Evolutionary conservation across 1,140 invertebrate species (phyloP).

Genomic region (Calliopsis andreniformis): DNA sequence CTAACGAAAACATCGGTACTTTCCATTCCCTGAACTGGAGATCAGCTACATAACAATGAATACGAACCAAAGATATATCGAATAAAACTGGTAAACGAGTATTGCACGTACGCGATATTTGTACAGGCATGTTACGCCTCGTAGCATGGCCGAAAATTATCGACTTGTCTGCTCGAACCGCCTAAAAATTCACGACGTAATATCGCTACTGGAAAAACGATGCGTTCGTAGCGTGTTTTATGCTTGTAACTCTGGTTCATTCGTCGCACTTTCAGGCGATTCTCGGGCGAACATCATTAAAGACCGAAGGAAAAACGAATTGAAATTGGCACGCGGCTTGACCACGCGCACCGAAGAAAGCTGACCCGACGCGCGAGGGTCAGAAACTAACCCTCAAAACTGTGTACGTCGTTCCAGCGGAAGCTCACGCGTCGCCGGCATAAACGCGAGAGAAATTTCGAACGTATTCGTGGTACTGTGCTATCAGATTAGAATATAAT

Average conservation of each 20-base stretch:
- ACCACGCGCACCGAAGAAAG: slow-evolving; percentile 66
- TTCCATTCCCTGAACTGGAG: not conserved
- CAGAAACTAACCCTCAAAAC: slow-evolving; percentile 67
- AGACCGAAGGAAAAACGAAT: not conserved
- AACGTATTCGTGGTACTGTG: not conserved
- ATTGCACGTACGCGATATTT: not conserved
- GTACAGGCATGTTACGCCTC: not conserved
- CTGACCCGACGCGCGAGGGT: slow-evolving; percentile 53
- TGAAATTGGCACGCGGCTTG: slow-evolving; percentile 29
- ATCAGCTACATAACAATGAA: not conserved
- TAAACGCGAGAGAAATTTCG: not conserved
- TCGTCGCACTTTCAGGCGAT: not conserved
- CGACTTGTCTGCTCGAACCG: slow-evolving; percentile 26
- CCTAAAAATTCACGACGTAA: slow-evolving; percentile 26
- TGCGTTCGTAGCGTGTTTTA: not conserved
- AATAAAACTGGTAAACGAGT: not conserved
- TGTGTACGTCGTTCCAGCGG: slow-evolving; percentile 40
- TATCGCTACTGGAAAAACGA: slow-evolving; percentile 16
- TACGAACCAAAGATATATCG: not conserved
- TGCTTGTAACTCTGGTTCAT: slow-evolving; percentile 34
- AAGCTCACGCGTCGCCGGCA: not conserved
- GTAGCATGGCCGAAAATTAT: slow-evolving; percentile 46
- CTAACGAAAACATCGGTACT: slow-evolving; percentile 1
- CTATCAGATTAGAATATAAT: not conserved
- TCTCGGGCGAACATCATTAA: not conserved